A percentile compares a stretch with the other conserved stretches of the same genome.
Conservation (phyloP, 2,113 vertebrate genomes). For the Harpagus bidentatus region DNA sequence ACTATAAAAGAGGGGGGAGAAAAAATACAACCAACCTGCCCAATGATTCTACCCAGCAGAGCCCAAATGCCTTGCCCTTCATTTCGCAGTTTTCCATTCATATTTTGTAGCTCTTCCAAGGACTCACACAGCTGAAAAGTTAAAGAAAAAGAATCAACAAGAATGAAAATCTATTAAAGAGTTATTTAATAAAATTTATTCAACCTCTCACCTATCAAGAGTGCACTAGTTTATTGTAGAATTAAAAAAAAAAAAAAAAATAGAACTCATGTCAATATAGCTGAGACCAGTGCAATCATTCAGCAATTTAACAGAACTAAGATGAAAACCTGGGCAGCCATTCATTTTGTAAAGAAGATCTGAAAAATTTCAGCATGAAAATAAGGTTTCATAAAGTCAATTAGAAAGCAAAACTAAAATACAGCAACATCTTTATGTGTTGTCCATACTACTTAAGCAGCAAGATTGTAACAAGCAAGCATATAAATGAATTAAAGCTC, state of each 20-base stretch:
- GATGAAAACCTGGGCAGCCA: not conserved
- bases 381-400: not conserved
- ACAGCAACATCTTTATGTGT: not conserved
- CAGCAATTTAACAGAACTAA: not conserved
- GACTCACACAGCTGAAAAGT: conserved; percentile 90
- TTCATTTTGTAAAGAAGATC: not conserved
- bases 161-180: not conserved
- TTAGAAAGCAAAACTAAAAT: not conserved
- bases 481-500: not conserved
- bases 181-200: not conserved
- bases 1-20: not conserved
- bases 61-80: conserved; percentile 94
- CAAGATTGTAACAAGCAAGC: not conserved
- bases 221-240: not conserved
- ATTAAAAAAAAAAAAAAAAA: not conserved
- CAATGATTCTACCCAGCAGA: conserved; percentile 88
- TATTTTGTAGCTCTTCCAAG: conserved; percentile 92
- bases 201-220: not conserved
- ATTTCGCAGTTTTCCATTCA: conserved; percentile 87
- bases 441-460: not conserved
- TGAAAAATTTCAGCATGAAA: conserved; percentile 8
- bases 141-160: not conserved
- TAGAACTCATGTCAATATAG: not conserved
- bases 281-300: not conserved
- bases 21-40: conserved; percentile 81